These are phyloP conservation scores for Acleris cristana DNA, from an alignment of 2,888 invertebrate genomes.

Conservation along the genomic window DNA sequence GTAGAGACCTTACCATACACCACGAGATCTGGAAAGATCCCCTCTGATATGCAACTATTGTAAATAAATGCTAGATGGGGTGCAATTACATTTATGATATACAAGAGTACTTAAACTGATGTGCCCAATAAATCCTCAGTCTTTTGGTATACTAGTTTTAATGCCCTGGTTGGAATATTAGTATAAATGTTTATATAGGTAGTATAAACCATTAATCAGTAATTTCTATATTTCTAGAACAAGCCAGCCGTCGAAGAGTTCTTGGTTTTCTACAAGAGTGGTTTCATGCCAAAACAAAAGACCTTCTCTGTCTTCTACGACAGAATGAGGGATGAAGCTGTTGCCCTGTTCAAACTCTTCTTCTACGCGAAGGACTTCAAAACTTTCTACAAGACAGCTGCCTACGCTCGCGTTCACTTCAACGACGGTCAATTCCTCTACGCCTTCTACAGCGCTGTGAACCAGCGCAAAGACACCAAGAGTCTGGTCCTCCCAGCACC, in stretches of 20 bases:
- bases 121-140: too few relatives aligned
- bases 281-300: constrained; percentile 74
- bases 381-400: constrained; percentile 84
- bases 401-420: constrained; percentile 81
- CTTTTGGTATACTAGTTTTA: too few relatives aligned
- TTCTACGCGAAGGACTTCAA: constrained; percentile 85
- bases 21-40: too few relatives aligned
- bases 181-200: too few relatives aligned
- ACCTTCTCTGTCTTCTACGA: constrained; percentile 80
- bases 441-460: constrained; percentile 82
- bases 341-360: constrained; percentile 82
- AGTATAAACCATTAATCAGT: background rate
- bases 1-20: too few relatives aligned
- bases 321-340: constrained; percentile 73
- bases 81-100: too few relatives aligned
- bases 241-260: constrained; percentile 73
- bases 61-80: too few relatives aligned
- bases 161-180: background rate
- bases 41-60: too few relatives aligned
- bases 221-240: constrained; percentile 56
- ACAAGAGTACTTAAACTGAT: too few relatives aligned
- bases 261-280: constrained; percentile 64
- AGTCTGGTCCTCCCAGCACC: constrained; percentile 85
- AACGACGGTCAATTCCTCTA: constrained; percentile 87
- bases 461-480: constrained; percentile 83